Conservation (phyloP, 2,888 invertebrate species). For the Drosophila fulvimacula region DNA sequence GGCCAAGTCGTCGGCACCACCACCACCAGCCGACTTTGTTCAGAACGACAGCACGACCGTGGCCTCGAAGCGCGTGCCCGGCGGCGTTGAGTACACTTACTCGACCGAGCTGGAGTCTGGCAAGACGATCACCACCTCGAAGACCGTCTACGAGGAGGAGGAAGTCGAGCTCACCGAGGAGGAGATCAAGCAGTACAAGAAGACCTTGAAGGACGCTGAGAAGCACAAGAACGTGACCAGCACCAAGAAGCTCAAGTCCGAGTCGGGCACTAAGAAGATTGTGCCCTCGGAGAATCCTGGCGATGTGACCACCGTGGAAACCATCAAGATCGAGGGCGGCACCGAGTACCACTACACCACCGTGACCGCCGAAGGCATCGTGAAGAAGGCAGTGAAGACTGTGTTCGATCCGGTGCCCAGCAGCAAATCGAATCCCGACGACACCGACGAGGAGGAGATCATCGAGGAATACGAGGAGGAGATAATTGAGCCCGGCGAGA, state of each 20-base stretch:
- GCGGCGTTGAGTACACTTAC: conserved; percentile 83
- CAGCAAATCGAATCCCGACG: conserved; percentile 75
- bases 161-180: conserved; percentile 83
- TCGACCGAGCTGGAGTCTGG: conserved; percentile 83
- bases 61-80: conserved; percentile 79
- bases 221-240: conserved; percentile 84
- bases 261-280: conserved; percentile 84
- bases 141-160: conserved; percentile 84
- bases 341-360: conserved; percentile 84
- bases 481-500: conserved; percentile 84
- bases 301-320: conserved; percentile 84
- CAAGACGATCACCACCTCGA: conserved; percentile 83
- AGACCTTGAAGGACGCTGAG: conserved; percentile 84
- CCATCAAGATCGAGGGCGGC: conserved; percentile 84
- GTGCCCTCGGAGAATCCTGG: conserved; percentile 84
- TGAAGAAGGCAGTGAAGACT: conserved; percentile 84
- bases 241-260: conserved; percentile 83
- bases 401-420: conserved; percentile 83
- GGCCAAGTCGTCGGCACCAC: conserved; percentile 77
- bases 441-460: conserved; percentile 83
- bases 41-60: conserved; percentile 83
- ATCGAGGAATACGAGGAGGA: conserved; percentile 85
- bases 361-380: conserved; percentile 83
- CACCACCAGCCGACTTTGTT: conserved; percentile 83
- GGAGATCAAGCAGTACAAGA: conserved; percentile 83